A percentile compares a stretch with the other conserved stretches of the same genome.
These are phyloP conservation scores for Hecatera dysodea DNA, from an alignment of 2,888 invertebrate genomes.

Conservation along the genomic window DNA sequence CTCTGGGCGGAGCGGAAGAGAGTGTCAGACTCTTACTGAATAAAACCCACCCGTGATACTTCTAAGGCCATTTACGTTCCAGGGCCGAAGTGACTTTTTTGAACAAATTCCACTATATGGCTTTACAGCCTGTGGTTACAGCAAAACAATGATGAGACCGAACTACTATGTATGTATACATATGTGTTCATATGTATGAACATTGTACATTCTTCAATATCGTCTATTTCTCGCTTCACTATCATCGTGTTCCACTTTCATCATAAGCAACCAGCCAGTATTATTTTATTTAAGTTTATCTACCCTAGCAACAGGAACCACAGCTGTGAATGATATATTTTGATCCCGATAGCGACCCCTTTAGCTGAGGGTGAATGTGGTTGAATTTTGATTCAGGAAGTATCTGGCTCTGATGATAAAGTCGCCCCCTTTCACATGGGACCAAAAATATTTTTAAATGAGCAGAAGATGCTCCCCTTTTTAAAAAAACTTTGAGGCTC, in stretches of 20 bases:
- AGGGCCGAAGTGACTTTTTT: no score
- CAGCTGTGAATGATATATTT: conserved; percentile 48
- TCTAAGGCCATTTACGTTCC: no score
- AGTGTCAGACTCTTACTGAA: no score
- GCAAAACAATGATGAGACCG: no score
- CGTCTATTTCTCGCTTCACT: not conserved
- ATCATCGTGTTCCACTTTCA: not conserved
- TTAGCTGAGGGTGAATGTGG: conserved; percentile 9
- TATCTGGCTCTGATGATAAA: not conserved
- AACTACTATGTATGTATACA: no score
- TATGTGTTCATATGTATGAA: no score
- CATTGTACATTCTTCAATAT: not conserved
- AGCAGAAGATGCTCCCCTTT: not conserved
- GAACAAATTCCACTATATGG: no score
- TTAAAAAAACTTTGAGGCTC: not conserved
- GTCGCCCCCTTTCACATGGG: not conserved
- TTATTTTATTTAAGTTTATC: conserved; percentile 24
- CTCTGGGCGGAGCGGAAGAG: no score
- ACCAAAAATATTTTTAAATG: not conserved
- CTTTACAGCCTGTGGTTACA: no score
- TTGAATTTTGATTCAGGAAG: conserved; percentile 9
- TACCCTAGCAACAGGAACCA: conserved; percentile 12
- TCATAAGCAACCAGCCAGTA: not conserved
- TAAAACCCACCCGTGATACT: no score
- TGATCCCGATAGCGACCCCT: conserved; percentile 33